phyloP scores from a whole-genome alignment of 2,113 vertebrate genomes.

The Thunnus thynnus region DNA sequence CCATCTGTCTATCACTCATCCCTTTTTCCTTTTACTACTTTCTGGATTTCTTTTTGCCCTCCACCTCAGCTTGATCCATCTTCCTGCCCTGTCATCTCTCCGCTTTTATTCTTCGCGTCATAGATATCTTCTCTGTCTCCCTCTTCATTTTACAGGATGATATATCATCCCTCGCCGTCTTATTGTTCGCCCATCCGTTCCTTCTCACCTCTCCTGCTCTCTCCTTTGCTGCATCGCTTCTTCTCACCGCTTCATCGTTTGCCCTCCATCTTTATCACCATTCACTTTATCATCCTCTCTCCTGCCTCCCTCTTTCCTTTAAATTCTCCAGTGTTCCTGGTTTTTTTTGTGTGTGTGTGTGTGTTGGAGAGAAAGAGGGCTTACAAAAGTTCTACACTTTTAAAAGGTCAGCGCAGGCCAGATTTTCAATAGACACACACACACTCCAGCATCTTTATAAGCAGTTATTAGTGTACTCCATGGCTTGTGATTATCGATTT shows the following conservation, averaged over 20 bases:
- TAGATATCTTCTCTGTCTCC: constrained; percentile 37
- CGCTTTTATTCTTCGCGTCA: constrained; percentile 45
- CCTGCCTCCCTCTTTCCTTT: constrained; percentile 7
- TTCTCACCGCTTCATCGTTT: constrained; percentile 2
- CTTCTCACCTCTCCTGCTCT: constrained; percentile 43
- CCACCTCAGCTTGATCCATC: constrained; percentile 22
- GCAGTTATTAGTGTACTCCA: constrained; percentile 12
- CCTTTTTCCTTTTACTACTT: constrained; percentile 40
- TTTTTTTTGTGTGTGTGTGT: background rate
- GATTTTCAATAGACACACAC: constrained; percentile 22
- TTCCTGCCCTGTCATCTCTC: constrained; percentile 19
- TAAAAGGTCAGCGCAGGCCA: constrained; percentile 11
- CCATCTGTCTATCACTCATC: constrained; percentile 20
- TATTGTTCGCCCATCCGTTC: constrained; percentile 41
- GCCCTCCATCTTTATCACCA: constrained; percentile 40
- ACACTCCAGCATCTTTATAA: background rate
- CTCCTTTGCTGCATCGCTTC: constrained; percentile 13
- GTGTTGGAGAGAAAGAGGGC: background rate
- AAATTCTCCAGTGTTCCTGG: background rate
- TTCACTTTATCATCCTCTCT: constrained; percentile 4
- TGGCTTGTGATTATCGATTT: constrained; percentile 36
- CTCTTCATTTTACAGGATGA: constrained; percentile 54
- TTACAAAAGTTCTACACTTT: constrained; percentile 3
- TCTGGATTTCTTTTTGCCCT: constrained; percentile 32
- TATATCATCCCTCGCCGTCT: constrained; percentile 43